A percentile compares a stretch with the other conserved stretches of the same genome.
Conservation (phyloP, 2,888 invertebrate genomes). For the Tineola bisselliella region DNA sequence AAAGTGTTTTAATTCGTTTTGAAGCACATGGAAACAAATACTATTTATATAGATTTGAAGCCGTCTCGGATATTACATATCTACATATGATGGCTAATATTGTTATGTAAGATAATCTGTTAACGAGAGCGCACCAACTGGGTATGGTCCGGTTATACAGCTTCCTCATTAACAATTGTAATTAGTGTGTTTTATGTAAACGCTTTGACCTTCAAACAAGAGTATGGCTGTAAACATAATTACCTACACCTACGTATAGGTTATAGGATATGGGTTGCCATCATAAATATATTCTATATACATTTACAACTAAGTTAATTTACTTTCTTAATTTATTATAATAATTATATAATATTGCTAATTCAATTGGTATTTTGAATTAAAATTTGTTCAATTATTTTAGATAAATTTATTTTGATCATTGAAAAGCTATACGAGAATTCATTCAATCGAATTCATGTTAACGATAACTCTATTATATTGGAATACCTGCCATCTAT, state of each 20-base stretch:
- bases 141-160: constrained; percentile 29
- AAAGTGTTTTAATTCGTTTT: too few species aligned
- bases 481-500: constrained; percentile 30
- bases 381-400: too few species aligned
- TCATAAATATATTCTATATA: constrained; percentile 1
- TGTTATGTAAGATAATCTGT: background rate
- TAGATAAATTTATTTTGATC: constrained; percentile 35
- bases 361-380: too few species aligned
- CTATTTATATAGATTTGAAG: background rate
- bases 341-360: too few species aligned
- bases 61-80: background rate
- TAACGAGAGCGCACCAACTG: constrained; percentile 9
- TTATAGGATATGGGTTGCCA: background rate
- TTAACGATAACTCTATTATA: background rate
- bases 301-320: background rate
- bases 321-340: too few species aligned
- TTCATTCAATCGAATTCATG: constrained; percentile 20
- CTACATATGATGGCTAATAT: background rate
- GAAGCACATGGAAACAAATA: background rate
- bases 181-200: constrained; percentile 40
- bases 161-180: constrained; percentile 50
- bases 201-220: constrained; percentile 29
- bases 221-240: constrained; percentile 3
- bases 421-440: constrained; percentile 29
- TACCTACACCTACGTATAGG: constrained; percentile 8